Evolutionary conservation across 2,797 vertebrate genomes (phyloP), one percentile per base, ranked within the genome.

Genomic region (Galago senegalensis): DNA sequence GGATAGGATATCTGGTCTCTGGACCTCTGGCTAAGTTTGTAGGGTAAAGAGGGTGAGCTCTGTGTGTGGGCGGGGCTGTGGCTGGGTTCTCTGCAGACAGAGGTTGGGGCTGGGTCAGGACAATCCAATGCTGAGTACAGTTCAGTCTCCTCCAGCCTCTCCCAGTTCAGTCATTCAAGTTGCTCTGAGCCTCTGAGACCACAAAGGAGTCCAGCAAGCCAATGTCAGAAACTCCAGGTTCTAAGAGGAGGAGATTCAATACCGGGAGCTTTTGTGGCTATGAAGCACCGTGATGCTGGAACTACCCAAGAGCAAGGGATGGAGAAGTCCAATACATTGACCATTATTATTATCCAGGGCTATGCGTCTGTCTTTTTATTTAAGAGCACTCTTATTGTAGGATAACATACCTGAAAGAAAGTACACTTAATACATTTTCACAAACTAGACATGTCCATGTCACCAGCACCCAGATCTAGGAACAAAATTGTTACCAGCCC

Each of bases 221-320:
- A 70, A 90, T 0, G 0, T 11, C 77, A 79, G 72, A 43, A 60
- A 13, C 11, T 34, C 58, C 31, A 4, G 60, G 53, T 10, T 16
- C 0, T 61, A 7, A 76, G 9, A 58, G 40, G 61, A 46, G 25
- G 43, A 0, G 7, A 46, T 9, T 0, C 7, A 20, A 23, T 16
- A n/a, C 65, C 10, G 65, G 58, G 27, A n/a, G 40, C 65, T 0
- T 31, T 4, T 11, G 60, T 40, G 67, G 60, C 21, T 43, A 11
- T 23, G 7, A 27, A 69, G 56, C 14, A 6, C 49, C 27, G 9
- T 6, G 20, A 23, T 3, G 18, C 21, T 17, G 3, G 43, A 43
- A 10, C 6, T 13, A 27, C 49, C 7, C 9, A 16, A 67, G 27
- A 81, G 27, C 8, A 4, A 25, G 65, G 70, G 53, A 13, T 6